Conservation (phyloP, 2,888 invertebrate species). For the Xylota segnis region DNA sequence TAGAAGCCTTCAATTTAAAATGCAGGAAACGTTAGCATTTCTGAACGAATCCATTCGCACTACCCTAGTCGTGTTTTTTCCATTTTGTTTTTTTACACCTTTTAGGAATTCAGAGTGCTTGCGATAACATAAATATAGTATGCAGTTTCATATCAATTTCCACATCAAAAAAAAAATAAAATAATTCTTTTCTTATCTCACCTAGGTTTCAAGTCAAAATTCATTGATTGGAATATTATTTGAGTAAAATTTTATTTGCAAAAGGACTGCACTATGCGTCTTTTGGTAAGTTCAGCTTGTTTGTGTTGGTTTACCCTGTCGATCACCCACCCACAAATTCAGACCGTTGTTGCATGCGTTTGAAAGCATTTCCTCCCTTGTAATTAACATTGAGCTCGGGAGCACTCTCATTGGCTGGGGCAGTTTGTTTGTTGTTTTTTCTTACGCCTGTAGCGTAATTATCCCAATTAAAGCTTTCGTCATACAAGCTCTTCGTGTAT, state of each 20-base stretch:
- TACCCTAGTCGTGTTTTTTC: too few species aligned
- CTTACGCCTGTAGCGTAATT: constrained; percentile 39
- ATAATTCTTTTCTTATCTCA: constrained; percentile 43
- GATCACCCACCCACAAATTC: constrained; percentile 1
- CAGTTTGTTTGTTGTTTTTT: constrained; percentile 3
- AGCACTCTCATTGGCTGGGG: constrained; percentile 33
- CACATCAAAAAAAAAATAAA: background rate
- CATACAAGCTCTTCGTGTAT: constrained; percentile 14
- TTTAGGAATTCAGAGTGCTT: too few species aligned
- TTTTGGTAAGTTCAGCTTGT: constrained; percentile 61
- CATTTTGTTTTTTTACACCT: too few species aligned
- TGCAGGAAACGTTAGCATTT: too few species aligned
- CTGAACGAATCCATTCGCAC: too few species aligned
- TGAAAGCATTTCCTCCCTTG: constrained; percentile 15
- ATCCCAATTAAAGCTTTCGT: constrained; percentile 53
- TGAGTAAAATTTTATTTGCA: constrained; percentile 11
- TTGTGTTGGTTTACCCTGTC: constrained; percentile 27
- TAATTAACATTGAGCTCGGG: constrained; percentile 48
- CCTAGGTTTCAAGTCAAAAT: constrained; percentile 42
- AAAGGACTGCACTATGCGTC: constrained; percentile 46
- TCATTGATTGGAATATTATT: constrained; percentile 43
- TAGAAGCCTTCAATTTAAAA: too few species aligned
- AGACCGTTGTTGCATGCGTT: constrained; percentile 56
- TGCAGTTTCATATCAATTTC: background rate
- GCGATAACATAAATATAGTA: background rate